Conservation (phyloP, 2,113 vertebrate species). For the Rhodinocichla rosea region DNA sequence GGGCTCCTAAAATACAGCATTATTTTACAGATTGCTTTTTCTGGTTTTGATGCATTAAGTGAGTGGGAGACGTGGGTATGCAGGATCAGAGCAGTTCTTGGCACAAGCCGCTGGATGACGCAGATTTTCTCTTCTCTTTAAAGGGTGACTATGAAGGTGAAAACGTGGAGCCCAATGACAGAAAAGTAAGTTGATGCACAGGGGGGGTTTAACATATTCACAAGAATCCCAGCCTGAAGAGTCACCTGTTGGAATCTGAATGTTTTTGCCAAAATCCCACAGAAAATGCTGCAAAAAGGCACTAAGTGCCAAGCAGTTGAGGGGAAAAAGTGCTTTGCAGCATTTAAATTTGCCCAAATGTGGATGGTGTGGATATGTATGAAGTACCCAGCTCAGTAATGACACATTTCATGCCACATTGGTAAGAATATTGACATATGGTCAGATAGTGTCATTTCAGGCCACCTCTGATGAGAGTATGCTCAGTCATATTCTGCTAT, state of each 20-base stretch:
- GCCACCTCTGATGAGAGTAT: background rate
- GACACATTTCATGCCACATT: background rate
- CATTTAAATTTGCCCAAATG: background rate
- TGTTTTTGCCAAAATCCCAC: background rate
- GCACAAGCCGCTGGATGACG: background rate
- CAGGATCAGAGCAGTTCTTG: background rate
- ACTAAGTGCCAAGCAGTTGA: background rate
- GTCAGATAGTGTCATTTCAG: background rate
- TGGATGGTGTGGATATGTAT: background rate
- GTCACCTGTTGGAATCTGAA: background rate
- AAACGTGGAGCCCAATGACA: constrained; percentile 81
- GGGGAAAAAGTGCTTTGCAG: background rate
- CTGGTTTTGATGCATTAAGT: constrained; percentile 56
- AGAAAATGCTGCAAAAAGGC: background rate
- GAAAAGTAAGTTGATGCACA: constrained; percentile 82
- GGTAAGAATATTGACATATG: background rate
- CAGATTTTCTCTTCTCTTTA: background rate
- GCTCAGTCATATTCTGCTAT: background rate
- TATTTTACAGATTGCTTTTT: constrained; percentile 60
- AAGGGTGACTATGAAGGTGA: constrained; percentile 89
- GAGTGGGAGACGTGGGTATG: constrained; percentile 4
- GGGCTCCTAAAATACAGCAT: constrained; percentile 46
- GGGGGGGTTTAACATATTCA: background rate
- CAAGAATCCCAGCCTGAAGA: background rate
- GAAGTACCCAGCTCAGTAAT: background rate